A percentile compares a stretch with the other conserved stretches of the same genome.
Evolutionary conservation across 2,888 invertebrate genomes (phyloP).

Genomic region (Agrotis puta): DNA sequence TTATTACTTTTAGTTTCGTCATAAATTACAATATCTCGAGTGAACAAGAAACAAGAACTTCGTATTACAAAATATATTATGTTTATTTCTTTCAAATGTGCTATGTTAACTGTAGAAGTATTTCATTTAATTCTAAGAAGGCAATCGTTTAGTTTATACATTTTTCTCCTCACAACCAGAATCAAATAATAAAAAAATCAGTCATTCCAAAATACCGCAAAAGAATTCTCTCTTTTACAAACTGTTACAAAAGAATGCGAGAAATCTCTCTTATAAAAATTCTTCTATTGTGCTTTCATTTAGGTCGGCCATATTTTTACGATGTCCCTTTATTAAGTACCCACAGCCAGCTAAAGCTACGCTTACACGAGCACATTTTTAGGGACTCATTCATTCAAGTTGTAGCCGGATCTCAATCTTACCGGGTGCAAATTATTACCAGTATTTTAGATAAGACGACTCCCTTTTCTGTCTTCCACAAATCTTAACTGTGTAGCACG

Average conservation of each 20-base stretch:
- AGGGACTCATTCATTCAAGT: too few species aligned
- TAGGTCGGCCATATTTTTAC: constrained; percentile 38
- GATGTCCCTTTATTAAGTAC: constrained; percentile 42
- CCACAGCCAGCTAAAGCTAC: neutral
- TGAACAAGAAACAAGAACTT: constrained; percentile 18
- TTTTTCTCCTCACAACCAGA: constrained; percentile 18
- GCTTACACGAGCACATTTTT: constrained; percentile 1
- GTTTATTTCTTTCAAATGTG: neutral
- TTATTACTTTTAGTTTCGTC: constrained; percentile 25
- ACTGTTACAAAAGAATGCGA: constrained; percentile 32
- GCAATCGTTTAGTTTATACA: neutral
- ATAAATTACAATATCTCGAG: constrained; percentile 23
- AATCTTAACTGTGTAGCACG: neutral
- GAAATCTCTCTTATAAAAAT: constrained; percentile 36
- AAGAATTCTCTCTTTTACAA: constrained; percentile 30
- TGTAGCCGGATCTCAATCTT: neutral
- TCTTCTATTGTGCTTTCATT: constrained; percentile 44
- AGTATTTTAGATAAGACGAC: neutral
- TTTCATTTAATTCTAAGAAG: neutral
- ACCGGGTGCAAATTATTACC: neutral
- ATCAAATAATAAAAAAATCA: constrained; percentile 9
- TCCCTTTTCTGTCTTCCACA: neutral
- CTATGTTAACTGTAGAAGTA: neutral
- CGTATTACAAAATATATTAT: neutral
- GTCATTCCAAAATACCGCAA: constrained; percentile 14